These are phyloP conservation scores for Melanophora roralis DNA, from an alignment of 2,888 invertebrate species.

Conservation along the genomic window DNA sequence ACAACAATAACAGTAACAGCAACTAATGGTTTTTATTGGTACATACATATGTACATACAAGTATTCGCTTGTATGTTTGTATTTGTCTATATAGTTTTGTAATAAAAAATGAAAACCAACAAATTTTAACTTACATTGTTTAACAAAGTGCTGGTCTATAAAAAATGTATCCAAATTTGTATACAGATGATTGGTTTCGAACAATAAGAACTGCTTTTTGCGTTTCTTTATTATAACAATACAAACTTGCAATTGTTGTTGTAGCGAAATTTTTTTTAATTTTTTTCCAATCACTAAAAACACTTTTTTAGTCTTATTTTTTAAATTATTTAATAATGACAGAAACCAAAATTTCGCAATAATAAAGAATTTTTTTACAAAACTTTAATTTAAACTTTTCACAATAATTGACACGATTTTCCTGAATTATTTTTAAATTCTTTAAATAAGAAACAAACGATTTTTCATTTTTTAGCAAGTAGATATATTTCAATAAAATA, in stretches of 20 bases:
- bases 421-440: not conserved
- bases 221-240: not conserved
- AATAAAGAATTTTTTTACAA: not conserved
- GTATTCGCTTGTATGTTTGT: not conserved
- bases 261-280: not conserved
- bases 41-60: not conserved
- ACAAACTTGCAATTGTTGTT: not conserved
- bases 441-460: not conserved
- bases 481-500: too few relatives aligned
- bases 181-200: constrained; percentile 37
- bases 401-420: constrained; percentile 54
- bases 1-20: not conserved
- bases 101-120: not conserved
- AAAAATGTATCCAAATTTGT: constrained; percentile 55
- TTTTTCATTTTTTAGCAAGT: constrained; percentile 12
- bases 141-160: constrained; percentile 39
- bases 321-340: not conserved
- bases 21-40: too few relatives aligned
- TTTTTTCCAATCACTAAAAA: constrained; percentile 5
- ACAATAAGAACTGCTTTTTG: not conserved
- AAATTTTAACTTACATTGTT: constrained; percentile 55
- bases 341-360: not conserved
- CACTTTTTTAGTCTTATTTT: not conserved
- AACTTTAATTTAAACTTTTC: constrained; percentile 10
- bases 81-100: too few relatives aligned